Evolutionary conservation across 2,797 vertebrate species (phyloP).

Genomic region (Australoheros facetus): DNA sequence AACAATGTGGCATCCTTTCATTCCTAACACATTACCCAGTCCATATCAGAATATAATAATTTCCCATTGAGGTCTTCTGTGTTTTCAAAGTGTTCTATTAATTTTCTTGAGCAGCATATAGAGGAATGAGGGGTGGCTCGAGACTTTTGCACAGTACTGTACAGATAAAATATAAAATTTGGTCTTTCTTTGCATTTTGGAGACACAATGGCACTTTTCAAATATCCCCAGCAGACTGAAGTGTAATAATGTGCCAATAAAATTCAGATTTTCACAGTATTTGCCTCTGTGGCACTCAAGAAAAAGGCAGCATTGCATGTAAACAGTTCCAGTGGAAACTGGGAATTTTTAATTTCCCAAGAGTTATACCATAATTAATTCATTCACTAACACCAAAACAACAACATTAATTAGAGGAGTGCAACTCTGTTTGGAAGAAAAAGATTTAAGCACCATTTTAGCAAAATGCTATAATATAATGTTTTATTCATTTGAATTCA

Average conservation of each 20-base stretch:
- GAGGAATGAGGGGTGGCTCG: neutral
- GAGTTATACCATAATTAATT: conserved; percentile 60
- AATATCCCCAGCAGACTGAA: conserved; percentile 14
- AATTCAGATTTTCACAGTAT: conserved; percentile 31
- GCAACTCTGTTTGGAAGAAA: conserved; percentile 19
- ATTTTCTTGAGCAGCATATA: too few species aligned
- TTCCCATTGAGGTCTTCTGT: too few species aligned
- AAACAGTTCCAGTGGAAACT: conserved; percentile 41
- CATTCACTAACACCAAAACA: conserved; percentile 46
- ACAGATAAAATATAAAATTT: neutral
- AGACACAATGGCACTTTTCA: conserved; percentile 7
- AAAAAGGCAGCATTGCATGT: conserved; percentile 36
- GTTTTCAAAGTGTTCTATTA: too few species aligned
- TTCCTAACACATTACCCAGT: too few species aligned
- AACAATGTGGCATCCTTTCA: too few species aligned
- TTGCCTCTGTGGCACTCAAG: conserved; percentile 13
- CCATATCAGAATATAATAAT: too few species aligned
- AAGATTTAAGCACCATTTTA: conserved; percentile 44
- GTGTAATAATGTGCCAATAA: conserved; percentile 42
- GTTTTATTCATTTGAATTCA: conserved; percentile 49
- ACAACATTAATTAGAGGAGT: conserved; percentile 56
- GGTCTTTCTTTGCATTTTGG: neutral
- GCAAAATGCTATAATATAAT: conserved; percentile 37
- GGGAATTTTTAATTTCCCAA: conserved; percentile 48
- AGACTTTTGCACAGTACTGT: neutral